phyloP scores from a whole-genome alignment of 1,140 invertebrate genomes.

The Habropoda laboriosa region DNA sequence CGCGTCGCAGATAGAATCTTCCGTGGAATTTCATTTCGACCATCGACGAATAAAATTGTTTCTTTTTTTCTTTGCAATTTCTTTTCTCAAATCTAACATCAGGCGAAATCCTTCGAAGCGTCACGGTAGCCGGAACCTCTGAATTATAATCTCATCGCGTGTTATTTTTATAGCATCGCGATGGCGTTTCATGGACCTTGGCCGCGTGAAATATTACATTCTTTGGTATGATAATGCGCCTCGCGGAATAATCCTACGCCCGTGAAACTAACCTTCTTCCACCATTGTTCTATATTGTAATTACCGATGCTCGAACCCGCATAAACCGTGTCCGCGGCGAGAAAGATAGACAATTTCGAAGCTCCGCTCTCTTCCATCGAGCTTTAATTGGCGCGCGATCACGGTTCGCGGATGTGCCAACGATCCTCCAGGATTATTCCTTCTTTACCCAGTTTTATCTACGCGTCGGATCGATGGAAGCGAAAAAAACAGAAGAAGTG shows the following conservation, averaged over 20 bases:
- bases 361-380: background rate
- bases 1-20: background rate
- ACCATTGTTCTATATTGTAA: conserved; percentile 1
- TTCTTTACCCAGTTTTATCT: background rate
- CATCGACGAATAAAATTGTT: fast-evolving
- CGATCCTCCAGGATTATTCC: background rate
- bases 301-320: conserved; percentile 12
- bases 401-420: background rate
- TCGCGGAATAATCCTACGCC: background rate
- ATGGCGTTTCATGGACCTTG: conserved; percentile 21
- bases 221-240: conserved; percentile 18
- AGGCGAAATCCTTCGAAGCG: background rate
- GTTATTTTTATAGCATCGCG: background rate
- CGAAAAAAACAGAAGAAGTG: no score
- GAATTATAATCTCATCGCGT: conserved; percentile 15
- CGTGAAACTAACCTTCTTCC: background rate
- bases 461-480: background rate
- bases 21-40: no score
- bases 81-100: background rate
- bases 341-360: background rate
- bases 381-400: conserved; percentile 28
- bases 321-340: background rate
- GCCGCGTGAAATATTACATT: conserved; percentile 19
- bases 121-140: background rate
- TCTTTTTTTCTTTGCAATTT: background rate